Percentiles rank a stretch among this genome's conserved stretches.
These are phyloP conservation scores for Hydractinia symbiolongicarpus DNA, from an alignment of 30 jellyfish, hydroid and myxozoan genomes.

Conservation along the genomic window DNA sequence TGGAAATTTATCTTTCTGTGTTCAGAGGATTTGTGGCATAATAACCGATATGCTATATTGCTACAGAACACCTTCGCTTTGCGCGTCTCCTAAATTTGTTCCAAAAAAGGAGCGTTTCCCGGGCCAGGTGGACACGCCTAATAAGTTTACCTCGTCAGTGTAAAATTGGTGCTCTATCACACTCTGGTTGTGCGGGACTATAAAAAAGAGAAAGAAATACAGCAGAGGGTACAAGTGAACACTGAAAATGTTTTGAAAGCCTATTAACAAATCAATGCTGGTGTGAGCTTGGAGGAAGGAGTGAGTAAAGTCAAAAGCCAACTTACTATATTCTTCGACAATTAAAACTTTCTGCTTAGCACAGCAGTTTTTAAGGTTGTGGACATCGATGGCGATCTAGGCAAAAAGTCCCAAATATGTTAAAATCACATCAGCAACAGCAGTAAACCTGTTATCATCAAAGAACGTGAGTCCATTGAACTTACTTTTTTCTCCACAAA, in stretches of 20 bases:
- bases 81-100: no score
- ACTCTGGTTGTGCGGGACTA: slow-evolving; percentile 73
- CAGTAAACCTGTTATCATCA: no score
- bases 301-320: neutral
- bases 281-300: neutral
- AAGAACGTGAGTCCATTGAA: neutral
- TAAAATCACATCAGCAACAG: neutral
- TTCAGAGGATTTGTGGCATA: no score
- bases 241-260: no score
- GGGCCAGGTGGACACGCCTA: neutral
- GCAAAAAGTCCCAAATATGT: neutral
- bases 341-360: slow-evolving; percentile 54
- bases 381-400: slow-evolving; percentile 72
- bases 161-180: slow-evolving; percentile 45
- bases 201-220: slow-evolving; percentile 7
- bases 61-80: no score
- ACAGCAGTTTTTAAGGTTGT: slow-evolving; percentile 76
- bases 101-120: no score
- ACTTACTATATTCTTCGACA: slow-evolving; percentile 75
- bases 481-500: slow-evolving; percentile 82
- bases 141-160: slow-evolving; percentile 46
- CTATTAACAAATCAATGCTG: neutral
- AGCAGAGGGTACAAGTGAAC: neutral
- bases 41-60: no score
- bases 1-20: no score